A percentile compares a stretch with the other conserved stretches of the same genome.
phyloP scores from a whole-genome alignment of 2,888 invertebrate genomes.

The Ethmia dodecea region DNA sequence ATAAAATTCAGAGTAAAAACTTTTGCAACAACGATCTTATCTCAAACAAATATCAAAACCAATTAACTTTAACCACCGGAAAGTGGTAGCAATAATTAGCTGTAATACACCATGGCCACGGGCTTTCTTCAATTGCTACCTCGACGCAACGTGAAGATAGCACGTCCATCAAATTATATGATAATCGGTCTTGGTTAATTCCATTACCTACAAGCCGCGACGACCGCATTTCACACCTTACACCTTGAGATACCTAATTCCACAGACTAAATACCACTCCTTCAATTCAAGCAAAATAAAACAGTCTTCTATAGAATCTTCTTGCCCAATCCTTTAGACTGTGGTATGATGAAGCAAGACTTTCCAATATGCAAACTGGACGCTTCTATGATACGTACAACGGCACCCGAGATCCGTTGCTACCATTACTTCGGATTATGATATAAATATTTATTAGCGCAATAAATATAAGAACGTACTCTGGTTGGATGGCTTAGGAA shows the following conservation, averaged over 20 bases:
- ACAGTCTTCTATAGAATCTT: too few relatives aligned
- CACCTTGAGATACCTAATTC: too few relatives aligned
- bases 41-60: background rate
- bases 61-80: constrained; percentile 1
- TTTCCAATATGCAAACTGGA: background rate
- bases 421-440: constrained; percentile 55
- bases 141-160: constrained; percentile 25
- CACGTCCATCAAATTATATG: constrained; percentile 49
- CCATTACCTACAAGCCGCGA: constrained; percentile 11
- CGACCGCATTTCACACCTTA: too few relatives aligned
- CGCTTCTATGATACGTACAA: constrained; percentile 1
- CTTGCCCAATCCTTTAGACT: too few relatives aligned
- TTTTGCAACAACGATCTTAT: background rate
- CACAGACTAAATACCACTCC: too few relatives aligned
- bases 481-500: constrained; percentile 28
- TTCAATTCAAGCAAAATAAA: too few relatives aligned
- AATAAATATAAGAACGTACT: constrained; percentile 47
- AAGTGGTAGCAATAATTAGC: constrained; percentile 41
- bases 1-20: background rate
- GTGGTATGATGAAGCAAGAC: background rate
- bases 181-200: constrained; percentile 46
- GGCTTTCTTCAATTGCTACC: constrained; percentile 37
- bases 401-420: constrained; percentile 25
- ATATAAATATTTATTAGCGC: constrained; percentile 57
- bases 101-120: constrained; percentile 37